Percentiles rank a stretch among this genome's conserved stretches.
Conservation (phyloP, 2,888 invertebrate species). For the Elysia crispata region DNA sequence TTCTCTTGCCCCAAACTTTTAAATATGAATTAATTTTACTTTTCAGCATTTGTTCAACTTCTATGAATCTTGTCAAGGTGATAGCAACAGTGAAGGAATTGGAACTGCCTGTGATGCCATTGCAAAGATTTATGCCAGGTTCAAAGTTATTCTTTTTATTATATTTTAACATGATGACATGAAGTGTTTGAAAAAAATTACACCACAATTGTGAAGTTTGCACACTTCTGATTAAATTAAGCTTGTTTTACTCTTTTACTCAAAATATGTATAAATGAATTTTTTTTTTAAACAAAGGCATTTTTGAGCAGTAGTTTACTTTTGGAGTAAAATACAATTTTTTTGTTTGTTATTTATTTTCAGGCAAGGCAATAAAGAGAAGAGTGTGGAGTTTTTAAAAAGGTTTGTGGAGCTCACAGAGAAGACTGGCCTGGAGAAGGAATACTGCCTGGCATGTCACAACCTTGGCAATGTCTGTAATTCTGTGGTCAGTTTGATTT, state of each 20-base stretch:
- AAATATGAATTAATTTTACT: neutral
- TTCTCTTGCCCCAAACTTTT: too few species aligned
- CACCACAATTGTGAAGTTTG: too few species aligned
- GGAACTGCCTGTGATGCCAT: constrained; percentile 76
- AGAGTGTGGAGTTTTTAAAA: constrained; percentile 74
- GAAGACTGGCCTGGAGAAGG: constrained; percentile 72
- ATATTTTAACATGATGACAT: too few species aligned
- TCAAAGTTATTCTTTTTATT: neutral
- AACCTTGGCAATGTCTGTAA: constrained; percentile 76
- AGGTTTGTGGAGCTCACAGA: constrained; percentile 76
- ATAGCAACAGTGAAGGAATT: constrained; percentile 71
- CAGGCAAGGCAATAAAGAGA: constrained; percentile 73
- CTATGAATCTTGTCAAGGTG: constrained; percentile 67
- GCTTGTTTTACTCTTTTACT: neutral
- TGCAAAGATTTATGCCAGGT: constrained; percentile 75
- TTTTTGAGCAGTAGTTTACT: too few species aligned
- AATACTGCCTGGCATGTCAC: constrained; percentile 75
- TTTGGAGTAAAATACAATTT: too few species aligned
- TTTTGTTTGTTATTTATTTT: constrained; percentile 42
- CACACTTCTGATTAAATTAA: neutral
- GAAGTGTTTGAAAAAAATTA: too few species aligned
- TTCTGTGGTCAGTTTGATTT: constrained; percentile 66
- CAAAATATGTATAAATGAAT: neutral
- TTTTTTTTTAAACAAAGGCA: too few species aligned
- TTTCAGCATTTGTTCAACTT: constrained; percentile 74